Percentiles rank a stretch among this genome's conserved stretches.
These are phyloP conservation scores for Phylloscopus trochilus DNA, from an alignment of 2,113 vertebrate genomes.

Conservation along the genomic window DNA sequence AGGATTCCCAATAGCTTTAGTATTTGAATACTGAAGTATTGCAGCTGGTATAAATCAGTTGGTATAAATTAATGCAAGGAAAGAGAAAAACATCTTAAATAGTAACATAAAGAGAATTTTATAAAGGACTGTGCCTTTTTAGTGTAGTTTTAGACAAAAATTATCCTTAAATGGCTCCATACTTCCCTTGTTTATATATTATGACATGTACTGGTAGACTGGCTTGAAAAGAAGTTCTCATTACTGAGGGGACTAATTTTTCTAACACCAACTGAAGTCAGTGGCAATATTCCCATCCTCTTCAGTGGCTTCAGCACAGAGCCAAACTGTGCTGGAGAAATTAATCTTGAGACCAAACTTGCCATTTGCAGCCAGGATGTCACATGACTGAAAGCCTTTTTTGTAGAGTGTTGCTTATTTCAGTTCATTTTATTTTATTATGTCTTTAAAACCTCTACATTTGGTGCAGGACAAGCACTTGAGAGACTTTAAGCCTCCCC, in stretches of 20 bases:
- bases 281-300: neutral
- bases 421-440: neutral
- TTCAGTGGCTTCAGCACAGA: neutral
- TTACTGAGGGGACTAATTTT: neutral
- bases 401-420: neutral
- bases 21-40: neutral
- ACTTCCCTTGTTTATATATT: neutral
- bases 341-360: neutral
- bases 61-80: neutral
- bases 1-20: neutral
- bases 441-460: neutral
- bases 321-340: conserved; percentile 31
- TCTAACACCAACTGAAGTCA: neutral
- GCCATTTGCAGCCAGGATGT: neutral
- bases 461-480: conserved; percentile 4
- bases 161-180: neutral
- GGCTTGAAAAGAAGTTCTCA: neutral
- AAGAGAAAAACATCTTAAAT: neutral
- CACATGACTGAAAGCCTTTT: neutral
- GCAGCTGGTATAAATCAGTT: neutral
- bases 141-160: neutral
- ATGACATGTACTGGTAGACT: neutral
- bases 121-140: neutral
- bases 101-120: neutral
- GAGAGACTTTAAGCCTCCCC: conserved; percentile 15